Base-by-base conservation (phyloP, 2,888 invertebrate species). In the Morpho achilles region DNA sequence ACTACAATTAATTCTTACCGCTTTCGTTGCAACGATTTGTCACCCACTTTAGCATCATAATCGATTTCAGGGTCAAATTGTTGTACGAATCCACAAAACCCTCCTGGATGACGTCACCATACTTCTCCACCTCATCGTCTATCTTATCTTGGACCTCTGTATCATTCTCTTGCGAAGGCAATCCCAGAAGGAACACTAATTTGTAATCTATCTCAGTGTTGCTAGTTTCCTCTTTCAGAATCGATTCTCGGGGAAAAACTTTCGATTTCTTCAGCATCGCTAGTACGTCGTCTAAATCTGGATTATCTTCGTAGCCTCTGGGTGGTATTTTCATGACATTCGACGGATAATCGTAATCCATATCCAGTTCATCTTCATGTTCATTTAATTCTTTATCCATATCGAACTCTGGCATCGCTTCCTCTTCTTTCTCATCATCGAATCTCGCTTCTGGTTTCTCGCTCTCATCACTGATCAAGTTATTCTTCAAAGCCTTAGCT, bases 31-130 rank as follows among this genome's bases (percentile, higher is more conserved):
- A 97, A 69, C 94, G 93, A 45, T 91, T 92, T 7, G 92, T 93
- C 23, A 95, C 94, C 94, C 96, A 95, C 76, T 97, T 97, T 59
- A 97, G 77, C 91, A 97, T 93, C 93, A 96, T 94, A 8, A 96
- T 93, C 50, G 96, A 95, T 77, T 97, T 97, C 39, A 97, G 74
- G 0, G 97, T 97, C 66, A 97, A 89, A 91, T 97, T 97, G 78
- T 96, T 95, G 75, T 97, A 97, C 0, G 95, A 94, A 78, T 97
- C 97, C 45, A 94, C 79, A 75, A 97, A 97, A 48, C 93, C 93
- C 75, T 96, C 96, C 80, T 97, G 96, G 54, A 97, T 94, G 8
- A 97, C 92, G 78, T 97, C 97, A 22, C 94, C 93, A 73, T 94
- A 94, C 55, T 87, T 88, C 2, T 92, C 87, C 23, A 92, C 93